Base-by-base conservation (phyloP, 2,888 invertebrate genomes). In the Ophion obscuratus region DNA sequence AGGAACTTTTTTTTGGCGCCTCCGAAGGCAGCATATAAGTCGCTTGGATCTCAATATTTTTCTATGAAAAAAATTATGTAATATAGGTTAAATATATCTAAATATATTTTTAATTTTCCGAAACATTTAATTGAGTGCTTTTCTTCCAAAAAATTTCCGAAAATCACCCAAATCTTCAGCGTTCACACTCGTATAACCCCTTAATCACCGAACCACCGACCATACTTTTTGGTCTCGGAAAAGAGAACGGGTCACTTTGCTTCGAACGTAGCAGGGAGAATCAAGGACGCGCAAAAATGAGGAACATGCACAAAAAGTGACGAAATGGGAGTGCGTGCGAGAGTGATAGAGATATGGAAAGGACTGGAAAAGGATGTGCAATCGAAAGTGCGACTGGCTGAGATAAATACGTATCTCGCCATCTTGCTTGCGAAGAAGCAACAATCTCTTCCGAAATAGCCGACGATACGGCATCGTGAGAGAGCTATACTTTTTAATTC, bases 381-480 rank as follows among this genome's bases (percentile, higher is more conserved):
- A 83, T 80, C 67, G 83, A 86, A 86, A 86, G 85, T 83, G 62
- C 80, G 83, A 81, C 68, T 61, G 85, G 36, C 76, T 36, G 40
- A 76, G 68, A 80, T 44, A 80, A 40, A 61, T 68, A 66, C 68
- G 36, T 64, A 67, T 73, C 57, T 36, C 31, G 31, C 2, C 53
- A 53, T 66, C 47, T 47, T 14, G 36, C 36, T 53, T 73, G 44
- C 59, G 59, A 68, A 66, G 59, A 68, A 66, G 64, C 31, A 70
- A 70, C 82, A 79, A 83, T 85, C 83, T 86, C 83, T 71, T 83
- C 83, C 80, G 83, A 83, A 81, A 81, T 71, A 71, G 47, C 70
- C 70, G 83, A 81, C 73, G 76, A 77, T 74, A 82, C 66, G 20
- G 70, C 40, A 9, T 40, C 40, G 40, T 9, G 66, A 57, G 61